A percentile compares a stretch with the other conserved stretches of the same genome.
Conservation (phyloP, 30 jellyfish, hydroid and myxozoan genomes). For the Aurelia aurita region DNA sequence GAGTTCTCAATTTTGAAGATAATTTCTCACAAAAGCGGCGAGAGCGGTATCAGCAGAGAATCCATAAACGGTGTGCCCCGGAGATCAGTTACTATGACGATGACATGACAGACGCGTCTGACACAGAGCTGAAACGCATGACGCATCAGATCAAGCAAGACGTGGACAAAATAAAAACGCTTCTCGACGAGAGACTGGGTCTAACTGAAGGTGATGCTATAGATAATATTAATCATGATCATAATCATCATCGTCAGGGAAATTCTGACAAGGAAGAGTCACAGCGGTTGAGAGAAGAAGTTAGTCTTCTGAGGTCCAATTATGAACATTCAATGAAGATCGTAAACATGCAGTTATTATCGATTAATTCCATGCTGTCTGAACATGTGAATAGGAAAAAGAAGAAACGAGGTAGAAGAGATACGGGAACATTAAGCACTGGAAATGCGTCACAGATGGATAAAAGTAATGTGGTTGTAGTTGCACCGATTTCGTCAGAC, state of each 20-base stretch:
- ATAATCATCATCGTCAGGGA: not conserved
- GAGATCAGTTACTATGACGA: constrained; percentile 90
- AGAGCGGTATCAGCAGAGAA: constrained; percentile 39
- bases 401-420: constrained; percentile 18
- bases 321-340: constrained; percentile 70
- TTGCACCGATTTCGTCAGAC: constrained; percentile 46
- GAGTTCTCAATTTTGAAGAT: constrained; percentile 69
- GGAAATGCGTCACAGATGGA: not conserved
- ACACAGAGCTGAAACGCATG: constrained; percentile 71
- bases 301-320: constrained; percentile 35
- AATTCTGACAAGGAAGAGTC: not conserved
- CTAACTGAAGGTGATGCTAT: constrained; percentile 1
- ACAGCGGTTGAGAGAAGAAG: constrained; percentile 22
- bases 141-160: constrained; percentile 82
- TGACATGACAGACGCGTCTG: constrained; percentile 76
- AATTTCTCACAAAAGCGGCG: constrained; percentile 59
- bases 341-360: constrained; percentile 48
- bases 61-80: constrained; percentile 84
- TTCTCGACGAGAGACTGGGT: constrained; percentile 51
- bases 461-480: constrained; percentile 22
- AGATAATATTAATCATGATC: not conserved
- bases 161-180: constrained; percentile 60
- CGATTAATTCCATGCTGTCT: constrained; percentile 68
- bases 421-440: not conserved
- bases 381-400: constrained; percentile 21